Base-by-base conservation (phyloP, 2,888 invertebrate species). In the Apoderus coryli region DNA sequence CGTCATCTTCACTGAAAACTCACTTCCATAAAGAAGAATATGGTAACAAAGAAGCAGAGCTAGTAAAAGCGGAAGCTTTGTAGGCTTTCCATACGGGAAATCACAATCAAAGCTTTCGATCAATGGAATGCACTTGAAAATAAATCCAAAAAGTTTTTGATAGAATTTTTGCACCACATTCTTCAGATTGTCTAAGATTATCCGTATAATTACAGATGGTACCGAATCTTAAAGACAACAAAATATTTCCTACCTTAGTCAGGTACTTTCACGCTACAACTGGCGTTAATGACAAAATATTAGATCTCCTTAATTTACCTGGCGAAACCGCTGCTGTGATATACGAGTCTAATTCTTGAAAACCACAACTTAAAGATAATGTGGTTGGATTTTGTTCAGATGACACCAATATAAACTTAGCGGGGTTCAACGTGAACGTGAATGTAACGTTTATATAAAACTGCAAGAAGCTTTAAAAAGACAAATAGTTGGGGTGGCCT, bases 221-320 rank as follows among this genome's bases (percentile, higher is more conserved):
- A 45, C n/a, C 45, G 15, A 47, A 48, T 37, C 43, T 48, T 25
- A 44, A 43, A 10, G 29, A 32, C 22, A 27, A 24, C 3, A 39
- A 46, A 35, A 34, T 45, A 25, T 45, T 47, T 33, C 47, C 46
- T 4, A 34, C 45, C 6, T 11, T 48, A n/a, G 39, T 48, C 10
- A 44, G 46, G 27, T 50, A 37, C 27, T 46, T 47, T 31, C 40
- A 44, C 6, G 7, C 7, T 7, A 25, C 7, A 28, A 37, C 27
- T 14, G 46, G 47, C 2, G 37, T 45, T 28, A 29, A 39, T 33
- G 28, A 31, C 14, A 42, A 36, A 35, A 14, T 36, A 22, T 32
- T 37, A 15, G 30, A 37, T 11, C 32, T 37, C 7, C 16, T 19
- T 4, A 24, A 27, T 19, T 16, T 37, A 10, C 25, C 31, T 2